phyloP scores from a whole-genome alignment of 2,113 vertebrate species.

The Neotragus pygmaeus region DNA sequence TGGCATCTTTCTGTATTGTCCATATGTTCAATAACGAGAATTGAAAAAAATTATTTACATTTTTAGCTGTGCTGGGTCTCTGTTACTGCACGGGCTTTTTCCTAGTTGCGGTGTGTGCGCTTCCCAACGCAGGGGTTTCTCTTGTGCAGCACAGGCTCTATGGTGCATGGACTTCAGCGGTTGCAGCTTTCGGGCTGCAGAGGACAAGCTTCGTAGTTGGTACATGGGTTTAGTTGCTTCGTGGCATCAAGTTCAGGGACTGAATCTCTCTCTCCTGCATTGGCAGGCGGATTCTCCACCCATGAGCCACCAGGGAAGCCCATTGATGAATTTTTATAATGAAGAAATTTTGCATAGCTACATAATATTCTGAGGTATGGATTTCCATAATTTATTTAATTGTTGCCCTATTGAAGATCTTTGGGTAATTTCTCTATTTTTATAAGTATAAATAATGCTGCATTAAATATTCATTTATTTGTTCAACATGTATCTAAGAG shows the following conservation, averaged over 20 bases:
- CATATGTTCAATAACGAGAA: neutral
- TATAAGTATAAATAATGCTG: neutral
- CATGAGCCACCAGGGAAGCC: neutral
- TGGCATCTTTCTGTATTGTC: neutral
- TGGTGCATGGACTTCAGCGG: rapidly evolving
- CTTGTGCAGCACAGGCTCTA: neutral
- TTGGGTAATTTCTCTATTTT: neutral
- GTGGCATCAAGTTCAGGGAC: neutral
- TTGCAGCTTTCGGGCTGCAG: neutral
- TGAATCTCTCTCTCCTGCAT: neutral
- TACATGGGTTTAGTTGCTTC: neutral
- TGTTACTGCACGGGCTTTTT: neutral
- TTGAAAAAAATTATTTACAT: neutral
- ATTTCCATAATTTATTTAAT: neutral
- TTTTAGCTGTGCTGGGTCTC: neutral
- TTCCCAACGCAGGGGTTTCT: neutral
- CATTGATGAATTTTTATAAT: neutral
- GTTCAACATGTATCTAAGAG: neutral
- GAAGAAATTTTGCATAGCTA: neutral
- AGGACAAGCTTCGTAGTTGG: neutral
- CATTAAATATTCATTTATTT: neutral
- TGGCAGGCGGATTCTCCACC: neutral
- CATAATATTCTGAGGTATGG: neutral
- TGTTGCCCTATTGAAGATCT: neutral
- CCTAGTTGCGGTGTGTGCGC: neutral